These are phyloP conservation scores for Lasioglossum figueresi DNA, from an alignment of 2,888 invertebrate species.

Conservation along the genomic window DNA sequence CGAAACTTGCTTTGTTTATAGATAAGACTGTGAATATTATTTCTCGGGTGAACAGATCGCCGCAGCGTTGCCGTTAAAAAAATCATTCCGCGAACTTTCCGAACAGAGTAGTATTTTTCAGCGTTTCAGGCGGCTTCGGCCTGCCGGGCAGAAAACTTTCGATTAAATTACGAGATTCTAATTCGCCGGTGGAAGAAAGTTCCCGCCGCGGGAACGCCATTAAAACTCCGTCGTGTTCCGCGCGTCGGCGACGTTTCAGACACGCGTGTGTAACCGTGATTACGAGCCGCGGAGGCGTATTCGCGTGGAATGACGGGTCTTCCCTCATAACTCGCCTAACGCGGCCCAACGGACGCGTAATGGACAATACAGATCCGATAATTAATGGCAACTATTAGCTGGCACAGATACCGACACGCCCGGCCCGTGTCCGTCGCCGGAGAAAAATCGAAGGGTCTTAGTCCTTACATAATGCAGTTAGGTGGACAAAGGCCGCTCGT, in stretches of 20 bases:
- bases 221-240: constrained; percentile 52
- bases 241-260: constrained; percentile 31
- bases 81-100: background rate
- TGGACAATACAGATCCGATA: constrained; percentile 67
- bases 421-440: background rate
- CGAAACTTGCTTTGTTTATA: background rate
- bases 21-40: background rate
- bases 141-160: constrained; percentile 38
- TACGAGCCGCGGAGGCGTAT: constrained; percentile 62
- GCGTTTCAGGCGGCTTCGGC: constrained; percentile 19
- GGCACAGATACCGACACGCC: constrained; percentile 48
- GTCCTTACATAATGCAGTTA: constrained; percentile 21
- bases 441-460: constrained; percentile 30
- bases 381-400: constrained; percentile 70
- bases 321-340: constrained; percentile 54
- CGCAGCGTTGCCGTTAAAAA: background rate
- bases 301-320: constrained; percentile 63
- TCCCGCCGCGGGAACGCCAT: constrained; percentile 35
- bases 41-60: background rate
- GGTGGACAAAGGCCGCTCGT: constrained; percentile 26
- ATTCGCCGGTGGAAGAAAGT: constrained; percentile 47
- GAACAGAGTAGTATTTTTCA: constrained; percentile 15
- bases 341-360: constrained; percentile 44
- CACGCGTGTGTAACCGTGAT: constrained; percentile 55
- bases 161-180: constrained; percentile 52